phyloP scores from a whole-genome alignment of 2,888 invertebrate genomes.

The Tipula unca region DNA sequence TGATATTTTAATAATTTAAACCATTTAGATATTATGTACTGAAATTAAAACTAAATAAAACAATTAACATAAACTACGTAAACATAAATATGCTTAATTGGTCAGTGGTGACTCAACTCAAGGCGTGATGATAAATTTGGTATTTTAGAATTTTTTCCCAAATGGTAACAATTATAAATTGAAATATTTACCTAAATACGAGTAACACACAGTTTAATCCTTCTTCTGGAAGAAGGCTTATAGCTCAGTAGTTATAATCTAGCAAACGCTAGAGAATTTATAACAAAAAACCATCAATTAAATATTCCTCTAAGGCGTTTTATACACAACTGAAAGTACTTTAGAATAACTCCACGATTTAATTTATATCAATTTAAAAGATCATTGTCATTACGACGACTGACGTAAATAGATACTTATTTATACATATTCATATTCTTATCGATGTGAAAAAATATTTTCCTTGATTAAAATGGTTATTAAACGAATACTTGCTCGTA shows the following conservation, averaged over 20 bases:
- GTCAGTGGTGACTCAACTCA: not conserved
- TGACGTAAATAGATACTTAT: not conserved
- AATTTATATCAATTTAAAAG: not conserved
- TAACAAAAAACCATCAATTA: not conserved
- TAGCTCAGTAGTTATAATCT: too few species aligned
- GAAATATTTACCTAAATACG: too few species aligned
- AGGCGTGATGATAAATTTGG: not conserved
- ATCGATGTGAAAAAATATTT: not conserved
- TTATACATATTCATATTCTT: not conserved
- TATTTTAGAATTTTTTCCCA: too few species aligned
- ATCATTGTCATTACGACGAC: not conserved
- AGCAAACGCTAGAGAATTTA: too few species aligned
- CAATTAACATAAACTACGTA: not conserved
- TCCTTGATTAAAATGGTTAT: not conserved
- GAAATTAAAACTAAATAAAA: not conserved
- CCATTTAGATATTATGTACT: not conserved
- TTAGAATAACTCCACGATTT: not conserved
- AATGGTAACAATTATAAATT: too few species aligned
- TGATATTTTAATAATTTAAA: not conserved
- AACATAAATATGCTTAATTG: not conserved
- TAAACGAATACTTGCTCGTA: not conserved
- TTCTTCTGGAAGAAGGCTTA: too few species aligned
- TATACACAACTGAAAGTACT: not conserved
- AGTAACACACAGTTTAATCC: too few species aligned
- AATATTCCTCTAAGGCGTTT: not conserved